phyloP scores from a whole-genome alignment of 1,140 invertebrate species.

The Muscidifurax raptorellus region DNA sequence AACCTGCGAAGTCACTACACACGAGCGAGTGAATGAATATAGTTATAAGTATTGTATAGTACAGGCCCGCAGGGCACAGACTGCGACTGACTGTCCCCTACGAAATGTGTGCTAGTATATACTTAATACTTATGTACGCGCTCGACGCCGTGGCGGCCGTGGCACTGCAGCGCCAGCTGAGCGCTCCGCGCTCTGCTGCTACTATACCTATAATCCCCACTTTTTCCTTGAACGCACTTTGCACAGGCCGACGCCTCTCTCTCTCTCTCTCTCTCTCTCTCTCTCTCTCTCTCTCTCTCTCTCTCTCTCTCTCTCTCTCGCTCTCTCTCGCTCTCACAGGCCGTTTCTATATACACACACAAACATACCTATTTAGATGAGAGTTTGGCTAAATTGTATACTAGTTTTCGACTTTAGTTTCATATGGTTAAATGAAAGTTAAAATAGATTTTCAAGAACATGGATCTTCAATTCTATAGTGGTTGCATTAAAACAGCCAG shows the following conservation, averaged over 20 bases:
- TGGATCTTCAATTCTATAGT: no score
- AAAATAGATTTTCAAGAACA: no score
- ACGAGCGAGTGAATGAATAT: neutral
- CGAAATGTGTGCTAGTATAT: no score
- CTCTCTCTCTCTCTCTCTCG: neutral
- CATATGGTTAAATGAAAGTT: no score
- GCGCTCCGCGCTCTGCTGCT: neutral
- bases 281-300: neutral
- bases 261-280: neutral
- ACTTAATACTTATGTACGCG: neutral
- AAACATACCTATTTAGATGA: no score
- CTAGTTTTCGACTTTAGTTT: no score
- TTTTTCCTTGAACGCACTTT: neutral
- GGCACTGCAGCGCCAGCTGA: constrained; percentile 22
- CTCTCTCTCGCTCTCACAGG: no score
- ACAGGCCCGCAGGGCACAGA: neutral
- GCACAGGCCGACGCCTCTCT: constrained; percentile 29
- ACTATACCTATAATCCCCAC: neutral
- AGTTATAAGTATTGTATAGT: no score
- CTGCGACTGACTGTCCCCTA: neutral
- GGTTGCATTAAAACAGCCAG: no score
- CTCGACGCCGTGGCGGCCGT: constrained; percentile 47
- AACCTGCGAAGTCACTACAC: neutral
- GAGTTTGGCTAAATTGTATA: no score
- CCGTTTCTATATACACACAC: no score